Percentiles rank a stretch among this genome's conserved stretches.
Evolutionary conservation across 2,888 invertebrate genomes (phyloP).

Genomic region (Taenaris catops): DNA sequence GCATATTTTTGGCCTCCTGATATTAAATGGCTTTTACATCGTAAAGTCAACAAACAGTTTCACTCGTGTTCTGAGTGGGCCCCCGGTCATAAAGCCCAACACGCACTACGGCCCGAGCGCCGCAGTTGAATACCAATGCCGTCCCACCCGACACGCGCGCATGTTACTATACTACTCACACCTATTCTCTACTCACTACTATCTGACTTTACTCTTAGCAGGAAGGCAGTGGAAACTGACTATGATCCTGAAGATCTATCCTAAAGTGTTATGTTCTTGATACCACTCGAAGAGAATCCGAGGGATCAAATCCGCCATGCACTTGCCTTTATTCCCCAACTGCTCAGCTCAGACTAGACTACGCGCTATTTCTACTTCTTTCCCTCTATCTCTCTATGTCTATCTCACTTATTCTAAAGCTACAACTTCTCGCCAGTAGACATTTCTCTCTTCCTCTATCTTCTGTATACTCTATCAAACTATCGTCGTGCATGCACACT

Average conservation of each 20-base stretch:
- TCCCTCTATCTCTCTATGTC: slow-evolving; percentile 65
- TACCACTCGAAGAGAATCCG: slow-evolving; percentile 45
- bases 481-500: slow-evolving; percentile 79
- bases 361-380: slow-evolving; percentile 68
- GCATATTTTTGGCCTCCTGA: not conserved
- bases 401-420: slow-evolving; percentile 72
- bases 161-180: slow-evolving; percentile 73
- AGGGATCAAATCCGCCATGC: slow-evolving; percentile 57
- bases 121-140: slow-evolving; percentile 88
- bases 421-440: slow-evolving; percentile 74
- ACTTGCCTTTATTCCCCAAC: slow-evolving; percentile 62
- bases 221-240: slow-evolving; percentile 61
- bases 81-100: slow-evolving; percentile 40
- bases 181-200: slow-evolving; percentile 76
- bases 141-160: slow-evolving; percentile 77
- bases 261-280: slow-evolving; percentile 24
- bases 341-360: slow-evolving; percentile 73
- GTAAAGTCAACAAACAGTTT: slow-evolving; percentile 7
- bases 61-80: slow-evolving; percentile 21
- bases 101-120: slow-evolving; percentile 74
- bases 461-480: slow-evolving; percentile 73
- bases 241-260: slow-evolving; percentile 65
- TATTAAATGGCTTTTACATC: slow-evolving; percentile 19
- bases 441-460: slow-evolving; percentile 70
- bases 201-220: slow-evolving; percentile 72